phyloP scores from a whole-genome alignment of 2,113 vertebrate species.

The Scolopax mira region DNA sequence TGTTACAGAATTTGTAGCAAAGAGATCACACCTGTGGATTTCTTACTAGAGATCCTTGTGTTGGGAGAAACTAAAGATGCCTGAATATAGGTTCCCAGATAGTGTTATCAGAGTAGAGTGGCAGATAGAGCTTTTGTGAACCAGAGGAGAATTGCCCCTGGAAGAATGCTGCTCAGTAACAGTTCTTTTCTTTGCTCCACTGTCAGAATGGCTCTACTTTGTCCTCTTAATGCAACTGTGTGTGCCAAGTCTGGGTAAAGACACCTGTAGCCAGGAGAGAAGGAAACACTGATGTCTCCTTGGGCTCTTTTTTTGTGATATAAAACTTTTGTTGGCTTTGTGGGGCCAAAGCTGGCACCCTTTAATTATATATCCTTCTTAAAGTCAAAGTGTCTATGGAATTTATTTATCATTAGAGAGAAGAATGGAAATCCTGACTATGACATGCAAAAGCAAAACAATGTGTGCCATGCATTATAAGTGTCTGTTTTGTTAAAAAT shows the following conservation, averaged over 20 bases:
- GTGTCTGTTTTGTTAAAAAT: not conserved
- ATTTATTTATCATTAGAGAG: not conserved
- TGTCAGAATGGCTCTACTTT: not conserved
- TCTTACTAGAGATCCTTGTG: not conserved
- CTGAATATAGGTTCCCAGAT: not conserved
- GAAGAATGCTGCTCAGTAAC: not conserved
- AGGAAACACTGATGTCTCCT: not conserved
- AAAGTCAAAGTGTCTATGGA: not conserved
- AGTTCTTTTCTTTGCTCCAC: not conserved
- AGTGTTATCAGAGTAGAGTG: not conserved
- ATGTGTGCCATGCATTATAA: rapidly evolving
- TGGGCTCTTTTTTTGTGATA: not conserved
- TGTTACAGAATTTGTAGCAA: not conserved
- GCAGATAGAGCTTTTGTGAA: not conserved
- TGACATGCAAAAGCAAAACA: not conserved
- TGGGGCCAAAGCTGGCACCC: not conserved
- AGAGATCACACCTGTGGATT: not conserved
- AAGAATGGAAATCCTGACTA: not conserved
- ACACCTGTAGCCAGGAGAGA: not conserved
- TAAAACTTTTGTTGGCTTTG: not conserved
- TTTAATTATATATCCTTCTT: not conserved
- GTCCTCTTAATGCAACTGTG: not conserved
- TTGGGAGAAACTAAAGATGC: not conserved
- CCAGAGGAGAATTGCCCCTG: not conserved
- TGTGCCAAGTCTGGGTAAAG: not conserved